phyloP scores from a whole-genome alignment of 2,113 vertebrate genomes.

The Corythornis vintsioides region DNA sequence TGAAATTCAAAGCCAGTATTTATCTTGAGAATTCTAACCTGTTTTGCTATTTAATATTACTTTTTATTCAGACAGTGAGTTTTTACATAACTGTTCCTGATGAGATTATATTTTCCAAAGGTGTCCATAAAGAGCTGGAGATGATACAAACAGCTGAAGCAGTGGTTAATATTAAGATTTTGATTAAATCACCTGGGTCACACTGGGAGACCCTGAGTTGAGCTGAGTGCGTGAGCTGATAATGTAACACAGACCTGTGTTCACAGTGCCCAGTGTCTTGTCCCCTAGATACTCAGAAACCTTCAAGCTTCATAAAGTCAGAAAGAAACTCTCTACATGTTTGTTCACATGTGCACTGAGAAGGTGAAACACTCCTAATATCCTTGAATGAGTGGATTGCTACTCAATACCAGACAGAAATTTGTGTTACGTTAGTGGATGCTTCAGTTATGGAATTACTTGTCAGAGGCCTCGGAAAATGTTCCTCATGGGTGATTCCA shows the following conservation, averaged over 20 bases:
- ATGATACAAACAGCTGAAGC: not conserved
- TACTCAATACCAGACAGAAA: not conserved
- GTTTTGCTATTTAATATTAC: not conserved
- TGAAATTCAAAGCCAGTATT: not conserved
- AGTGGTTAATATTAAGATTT: not conserved
- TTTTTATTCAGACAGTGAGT: not conserved
- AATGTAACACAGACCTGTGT: accelerated
- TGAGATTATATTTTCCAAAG: not conserved
- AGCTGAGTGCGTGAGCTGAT: not conserved
- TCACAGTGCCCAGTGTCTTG: not conserved
- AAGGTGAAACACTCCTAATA: not conserved
- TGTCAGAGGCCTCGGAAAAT: not conserved
- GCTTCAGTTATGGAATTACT: not conserved
- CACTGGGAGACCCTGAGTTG: not conserved
- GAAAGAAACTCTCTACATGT: not conserved
- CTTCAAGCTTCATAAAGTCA: not conserved
- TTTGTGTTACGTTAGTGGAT: not conserved
- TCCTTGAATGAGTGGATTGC: not conserved
- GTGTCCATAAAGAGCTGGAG: not conserved
- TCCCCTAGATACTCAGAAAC: not conserved
- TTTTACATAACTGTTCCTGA: not conserved
- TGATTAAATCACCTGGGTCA: not conserved
- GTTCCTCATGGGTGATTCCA: not conserved
- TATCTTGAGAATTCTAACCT: not conserved
- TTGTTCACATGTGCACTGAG: not conserved